Evolutionary conservation across 2,113 vertebrate genomes (phyloP), one percentile per base, ranked within the genome.

Genomic region (Sinocyclocheilus anshuiensis): DNA sequence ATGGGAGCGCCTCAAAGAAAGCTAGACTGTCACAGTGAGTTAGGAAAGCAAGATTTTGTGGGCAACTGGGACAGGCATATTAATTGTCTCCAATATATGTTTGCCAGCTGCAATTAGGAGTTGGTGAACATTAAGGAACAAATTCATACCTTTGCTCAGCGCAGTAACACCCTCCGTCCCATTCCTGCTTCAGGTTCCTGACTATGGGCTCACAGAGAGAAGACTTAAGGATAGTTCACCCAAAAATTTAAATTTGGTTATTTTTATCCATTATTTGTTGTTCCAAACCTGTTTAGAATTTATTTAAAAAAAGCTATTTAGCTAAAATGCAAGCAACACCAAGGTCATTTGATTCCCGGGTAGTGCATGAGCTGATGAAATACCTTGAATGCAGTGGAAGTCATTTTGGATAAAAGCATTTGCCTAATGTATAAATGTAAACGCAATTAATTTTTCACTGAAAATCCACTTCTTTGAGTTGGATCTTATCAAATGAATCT

Each of bases 21-120:
- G 84, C 77, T 57, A 6, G 11, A 18, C 67, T 91, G 89, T 91
- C 92, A 89, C 72, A 89, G 88, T 36, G 84, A 84, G 84, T 94
- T 92, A 91, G 76, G 76, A 67, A 91, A 78, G 87, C 82, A 86
- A 89, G 93, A 84, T 89, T 91, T 91, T 88, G 29, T 63, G 4
- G 77, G 26, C 22, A 69, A 65, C 42, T 72, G 48, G 71, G 83
- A 77, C 83, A 77, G 22, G 22, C 83, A 89, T 72, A 84, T 78
- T 90, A 83, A 88, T 75, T 72, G 77, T 85, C 71, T 87, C 86
- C 42, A 87, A 72, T 81, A 83, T 76, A 84, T 33, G 36, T 39
- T 87, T 86, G 82, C 81, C 86, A 88, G 61, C 9, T 65, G 36
- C 84, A 88, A 82, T 88, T 88, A 89, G 48, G 36, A 8, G 6